phyloP scores from a whole-genome alignment of 1,140 invertebrate species.

The Arctopsyche grandis region DNA sequence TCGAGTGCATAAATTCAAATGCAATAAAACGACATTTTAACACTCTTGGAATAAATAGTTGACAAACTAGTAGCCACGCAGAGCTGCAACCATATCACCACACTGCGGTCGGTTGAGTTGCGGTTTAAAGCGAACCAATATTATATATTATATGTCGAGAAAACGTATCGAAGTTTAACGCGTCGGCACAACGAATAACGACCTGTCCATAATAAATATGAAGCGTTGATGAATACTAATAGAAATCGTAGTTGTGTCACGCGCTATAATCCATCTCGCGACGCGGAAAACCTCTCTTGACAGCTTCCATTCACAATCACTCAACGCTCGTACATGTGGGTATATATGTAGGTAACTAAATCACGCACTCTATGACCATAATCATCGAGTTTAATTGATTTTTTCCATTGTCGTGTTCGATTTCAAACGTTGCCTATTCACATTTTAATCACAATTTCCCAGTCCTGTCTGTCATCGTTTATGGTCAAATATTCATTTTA shows the following conservation, averaged over 20 bases:
- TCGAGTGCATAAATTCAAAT: slow-evolving; percentile 14
- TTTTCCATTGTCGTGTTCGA: no score
- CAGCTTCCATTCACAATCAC: slow-evolving; percentile 27
- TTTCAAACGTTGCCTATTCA: no score
- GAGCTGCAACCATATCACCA: slow-evolving; percentile 10
- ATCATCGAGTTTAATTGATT: no score
- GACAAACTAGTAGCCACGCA: slow-evolving; percentile 21
- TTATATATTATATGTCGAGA: background rate
- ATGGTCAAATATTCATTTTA: no score
- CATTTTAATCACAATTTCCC: no score
- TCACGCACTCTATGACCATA: no score
- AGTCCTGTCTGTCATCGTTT: no score
- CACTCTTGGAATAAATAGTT: background rate
- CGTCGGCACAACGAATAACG: background rate
- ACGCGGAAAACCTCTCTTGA: background rate
- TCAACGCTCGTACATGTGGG: background rate
- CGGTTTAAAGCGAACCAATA: slow-evolving; percentile 8
- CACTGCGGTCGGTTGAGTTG: slow-evolving; percentile 17
- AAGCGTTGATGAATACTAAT: slow-evolving; percentile 21
- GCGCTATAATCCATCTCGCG: slow-evolving; percentile 14
- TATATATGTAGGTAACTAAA: no score
- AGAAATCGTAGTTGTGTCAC: slow-evolving; percentile 25
- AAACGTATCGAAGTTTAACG: background rate
- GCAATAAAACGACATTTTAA: slow-evolving; percentile 16
- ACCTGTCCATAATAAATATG: slow-evolving; percentile 13